Evolutionary conservation across 2,888 invertebrate genomes (phyloP).

Genomic region (Cheilosia pagana): DNA sequence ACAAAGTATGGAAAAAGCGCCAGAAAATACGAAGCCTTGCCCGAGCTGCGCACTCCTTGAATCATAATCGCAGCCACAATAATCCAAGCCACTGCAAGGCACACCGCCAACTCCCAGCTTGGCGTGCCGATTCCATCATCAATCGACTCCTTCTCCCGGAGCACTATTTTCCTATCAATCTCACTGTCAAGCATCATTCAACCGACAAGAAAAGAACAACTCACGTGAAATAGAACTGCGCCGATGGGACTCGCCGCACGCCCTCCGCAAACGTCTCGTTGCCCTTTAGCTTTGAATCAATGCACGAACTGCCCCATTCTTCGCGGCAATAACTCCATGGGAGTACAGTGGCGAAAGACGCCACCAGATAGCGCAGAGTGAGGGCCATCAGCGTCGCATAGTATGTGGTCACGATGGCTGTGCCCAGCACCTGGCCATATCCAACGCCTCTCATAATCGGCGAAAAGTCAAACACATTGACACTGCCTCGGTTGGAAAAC

Average conservation of each 20-base stretch:
- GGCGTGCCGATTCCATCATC: conserved; percentile 85
- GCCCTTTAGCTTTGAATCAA: conserved; percentile 51
- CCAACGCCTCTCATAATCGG: conserved; percentile 88
- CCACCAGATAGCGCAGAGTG: conserved; percentile 86
- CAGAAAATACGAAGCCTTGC: conserved; percentile 88
- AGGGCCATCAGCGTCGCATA: conserved; percentile 88
- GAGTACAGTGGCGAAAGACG: conserved; percentile 85
- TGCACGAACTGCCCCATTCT: conserved; percentile 34
- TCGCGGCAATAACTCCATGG: conserved; percentile 44
- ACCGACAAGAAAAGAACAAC: conserved; percentile 60
- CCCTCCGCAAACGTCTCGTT: conserved; percentile 41
- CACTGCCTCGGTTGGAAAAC: conserved; percentile 88
- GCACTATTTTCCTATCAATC: conserved; percentile 83
- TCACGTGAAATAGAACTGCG: conserved; percentile 84
- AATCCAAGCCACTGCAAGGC: conserved; percentile 85
- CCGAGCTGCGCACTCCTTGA: conserved; percentile 86
- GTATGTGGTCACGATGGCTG: conserved; percentile 86
- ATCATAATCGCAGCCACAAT: conserved; percentile 84
- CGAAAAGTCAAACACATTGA: conserved; percentile 87
- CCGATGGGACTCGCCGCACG: conserved; percentile 79
- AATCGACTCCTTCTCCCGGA: conserved; percentile 84
- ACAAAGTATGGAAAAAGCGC: conserved; percentile 88
- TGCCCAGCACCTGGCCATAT: conserved; percentile 85
- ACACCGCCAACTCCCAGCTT: conserved; percentile 85
- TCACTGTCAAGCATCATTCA: neutral